Conservation (phyloP, 2,113 vertebrate species). For the Catharus fuscescens region DNA sequence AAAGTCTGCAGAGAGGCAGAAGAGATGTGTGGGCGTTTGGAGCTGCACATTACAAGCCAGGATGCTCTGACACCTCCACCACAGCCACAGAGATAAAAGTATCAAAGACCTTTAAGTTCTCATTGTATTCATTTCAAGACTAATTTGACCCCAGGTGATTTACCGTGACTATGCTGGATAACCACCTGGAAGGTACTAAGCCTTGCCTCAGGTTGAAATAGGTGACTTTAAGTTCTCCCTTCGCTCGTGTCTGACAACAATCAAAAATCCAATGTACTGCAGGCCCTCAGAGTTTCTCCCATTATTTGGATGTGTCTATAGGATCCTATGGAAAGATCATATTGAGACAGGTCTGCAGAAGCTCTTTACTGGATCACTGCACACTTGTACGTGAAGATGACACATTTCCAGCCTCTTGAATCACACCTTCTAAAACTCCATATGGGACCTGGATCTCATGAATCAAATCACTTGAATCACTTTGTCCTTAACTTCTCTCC, state of each 20-base stretch:
- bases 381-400: neutral
- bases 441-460: neutral
- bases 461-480: neutral
- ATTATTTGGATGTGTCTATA: neutral
- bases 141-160: neutral
- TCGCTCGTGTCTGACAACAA: fast-evolving
- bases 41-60: fast-evolving
- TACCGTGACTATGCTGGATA: neutral
- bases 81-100: neutral
- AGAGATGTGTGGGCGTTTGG: fast-evolving
- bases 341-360: neutral
- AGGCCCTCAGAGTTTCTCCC: neutral
- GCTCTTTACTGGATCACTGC: neutral
- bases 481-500: neutral
- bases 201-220: neutral
- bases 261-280: neutral
- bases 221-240: neutral
- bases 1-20: neutral
- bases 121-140: neutral
- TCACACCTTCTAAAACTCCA: neutral
- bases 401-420: neutral
- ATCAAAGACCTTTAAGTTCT: neutral
- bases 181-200: neutral
- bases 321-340: neutral
- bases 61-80: neutral